Evolutionary conservation across 2,113 vertebrate genomes (phyloP), one percentile per base, ranked within the genome.

Genomic region (Octodon degus): DNA sequence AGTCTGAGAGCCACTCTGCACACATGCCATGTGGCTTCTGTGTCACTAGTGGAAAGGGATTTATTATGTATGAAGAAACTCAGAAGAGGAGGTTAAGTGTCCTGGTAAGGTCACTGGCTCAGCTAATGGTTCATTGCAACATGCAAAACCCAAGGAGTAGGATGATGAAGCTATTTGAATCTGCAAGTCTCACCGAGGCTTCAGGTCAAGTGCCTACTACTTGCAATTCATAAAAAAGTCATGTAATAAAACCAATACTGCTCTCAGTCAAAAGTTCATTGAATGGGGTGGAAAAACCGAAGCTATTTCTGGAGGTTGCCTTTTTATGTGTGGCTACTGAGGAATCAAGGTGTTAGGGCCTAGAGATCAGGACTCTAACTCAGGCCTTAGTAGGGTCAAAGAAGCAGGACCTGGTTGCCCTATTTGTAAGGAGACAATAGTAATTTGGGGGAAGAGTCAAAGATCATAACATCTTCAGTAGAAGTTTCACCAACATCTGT

Each of bases 161-260:
- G 43, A 65, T 62, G 92, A 90, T 40, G 43, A 63, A 91, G 60
- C 9, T 7, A 53, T 91, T 74, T 70, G 68, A 68, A 60, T 93
- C 83, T 1, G 9, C 2, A 53, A 65, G 43, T 68, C 43, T 96
- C 62, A 58, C 19, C 11, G 70, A 96, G 68, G 74, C 63, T 95
- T 88, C 30, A 24, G 96, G 93, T 95, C 95, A 96, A 97, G 91
- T 86, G 60, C 67, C 72, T 70, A 76, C 25, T 79, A 85, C 96
- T 94, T 96, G 92, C 93, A 94, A 93, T 68, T 95, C 80, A 63
- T 93, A 76, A 94, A 89, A 93, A 91, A 93, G 76, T 86, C 79
- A 93, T 82, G 92, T 93, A 86, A 90, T 96, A 80, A 82, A 94
- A 80, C 27, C 25, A 4, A 83, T 62, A n/a, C 32, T 90, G 82